Evolutionary conservation across 2,888 invertebrate genomes (phyloP), one percentile per base, ranked within the genome.

Genomic region (Dolichopus griseipennis): DNA sequence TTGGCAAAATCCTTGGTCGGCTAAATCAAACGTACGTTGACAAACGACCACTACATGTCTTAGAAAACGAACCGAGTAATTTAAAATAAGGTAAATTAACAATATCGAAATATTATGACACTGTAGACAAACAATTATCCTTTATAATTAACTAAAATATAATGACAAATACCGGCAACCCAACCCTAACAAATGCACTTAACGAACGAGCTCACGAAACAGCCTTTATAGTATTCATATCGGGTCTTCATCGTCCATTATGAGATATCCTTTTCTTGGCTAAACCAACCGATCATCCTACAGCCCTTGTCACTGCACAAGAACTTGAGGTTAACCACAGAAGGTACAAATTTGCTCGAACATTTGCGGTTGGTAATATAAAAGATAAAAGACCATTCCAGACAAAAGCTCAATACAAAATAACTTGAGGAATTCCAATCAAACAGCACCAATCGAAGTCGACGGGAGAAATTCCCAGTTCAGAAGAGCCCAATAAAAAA

Each of bases 31-130:
- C n/a, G n/a, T n/a, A n/a, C n/a, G n/a, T n/a, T n/a, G n/a, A n/a
- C n/a, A n/a, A n/a, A n/a, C n/a, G n/a, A n/a, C n/a, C n/a, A n/a
- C n/a, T n/a, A n/a, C n/a, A n/a, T n/a, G n/a, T n/a, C n/a, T n/a
- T n/a, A n/a, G n/a, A n/a, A n/a, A n/a, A n/a, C n/a, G n/a, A n/a
- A n/a, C n/a, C n/a, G n/a, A n/a, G n/a, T n/a, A n/a, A n/a, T n/a
- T n/a, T n/a, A n/a, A n/a, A n/a, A n/a, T n/a, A n/a, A n/a, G n/a
- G n/a, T n/a, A n/a, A n/a, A n/a, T n/a, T n/a, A n/a, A n/a, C n/a
- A n/a, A n/a, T n/a, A n/a, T n/a, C n/a, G n/a, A n/a, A n/a, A n/a
- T 67, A 66, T 74, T 70, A 66, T 73, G 61, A 33, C 73, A 66
- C 71, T 69, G 68, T 27, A 68, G 67, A 34, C 61, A 70, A 69